These are phyloP conservation scores for Acrobasis suavella DNA, from an alignment of 2,888 invertebrate genomes.

Conservation along the genomic window DNA sequence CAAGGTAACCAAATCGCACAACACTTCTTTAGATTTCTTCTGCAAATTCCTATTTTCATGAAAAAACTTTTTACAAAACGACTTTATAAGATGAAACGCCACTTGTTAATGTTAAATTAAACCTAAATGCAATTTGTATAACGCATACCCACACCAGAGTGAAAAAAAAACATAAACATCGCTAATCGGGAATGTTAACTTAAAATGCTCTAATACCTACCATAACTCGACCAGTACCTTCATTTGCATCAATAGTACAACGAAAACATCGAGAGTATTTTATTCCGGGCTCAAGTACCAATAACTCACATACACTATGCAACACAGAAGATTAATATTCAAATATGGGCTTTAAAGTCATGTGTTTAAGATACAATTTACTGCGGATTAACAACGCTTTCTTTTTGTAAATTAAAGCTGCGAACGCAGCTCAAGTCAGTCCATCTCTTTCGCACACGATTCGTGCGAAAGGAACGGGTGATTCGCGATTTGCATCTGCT, in stretches of 20 bases:
- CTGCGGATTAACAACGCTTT: not conserved
- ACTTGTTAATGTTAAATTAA: constrained; percentile 22
- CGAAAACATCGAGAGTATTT: constrained; percentile 7
- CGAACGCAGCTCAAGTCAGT: too few species aligned
- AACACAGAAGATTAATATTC: not conserved
- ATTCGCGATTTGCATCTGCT: too few species aligned
- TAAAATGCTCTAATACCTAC: constrained; percentile 55
- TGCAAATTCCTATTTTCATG: too few species aligned
- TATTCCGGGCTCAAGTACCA: constrained; percentile 4
- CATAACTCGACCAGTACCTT: constrained; percentile 36
- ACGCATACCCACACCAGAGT: constrained; percentile 30
- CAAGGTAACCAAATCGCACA: too few species aligned
- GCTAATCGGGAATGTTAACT: constrained; percentile 63
- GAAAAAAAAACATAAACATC: constrained; percentile 40
- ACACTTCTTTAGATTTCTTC: too few species aligned
- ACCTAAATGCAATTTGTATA: constrained; percentile 31
- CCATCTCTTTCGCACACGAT: too few species aligned
- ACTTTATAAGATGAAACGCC: too few species aligned
- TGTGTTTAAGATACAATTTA: not conserved
- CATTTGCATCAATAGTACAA: constrained; percentile 36
- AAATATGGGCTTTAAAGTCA: not conserved
- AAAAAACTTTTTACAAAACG: too few species aligned
- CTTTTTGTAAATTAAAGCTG: too few species aligned
- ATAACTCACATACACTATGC: not conserved
- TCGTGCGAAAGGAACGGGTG: too few species aligned